A percentile compares a stretch with the other conserved stretches of the same genome.
Conservation (phyloP, 2,113 vertebrate species). For the Halichoerus grypus region DNA sequence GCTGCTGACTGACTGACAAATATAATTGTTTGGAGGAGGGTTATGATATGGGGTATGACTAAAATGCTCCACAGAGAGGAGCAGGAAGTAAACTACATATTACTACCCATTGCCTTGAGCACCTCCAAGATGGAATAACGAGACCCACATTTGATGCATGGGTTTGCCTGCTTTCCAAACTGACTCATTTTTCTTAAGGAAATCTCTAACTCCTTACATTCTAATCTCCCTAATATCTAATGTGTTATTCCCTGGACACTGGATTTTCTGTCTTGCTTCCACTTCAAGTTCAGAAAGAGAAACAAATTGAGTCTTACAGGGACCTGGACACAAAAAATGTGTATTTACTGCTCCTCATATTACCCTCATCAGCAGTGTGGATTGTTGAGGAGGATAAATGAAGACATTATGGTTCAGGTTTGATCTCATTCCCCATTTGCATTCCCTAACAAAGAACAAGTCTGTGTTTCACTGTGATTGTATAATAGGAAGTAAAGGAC, state of each 20-base stretch:
- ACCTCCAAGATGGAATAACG: neutral
- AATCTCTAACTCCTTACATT: neutral
- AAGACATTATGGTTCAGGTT: slow-evolving; percentile 63
- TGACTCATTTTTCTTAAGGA: neutral
- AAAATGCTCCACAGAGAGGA: neutral
- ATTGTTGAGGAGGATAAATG: slow-evolving; percentile 66
- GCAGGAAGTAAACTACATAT: neutral
- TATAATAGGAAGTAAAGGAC: slow-evolving; percentile 74
- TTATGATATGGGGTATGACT: neutral
- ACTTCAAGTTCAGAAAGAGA: slow-evolving; percentile 46
- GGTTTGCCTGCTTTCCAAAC: neutral
- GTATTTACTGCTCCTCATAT: slow-evolving; percentile 36
- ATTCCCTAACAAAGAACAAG: slow-evolving; percentile 73
- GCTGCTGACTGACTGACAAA: neutral
- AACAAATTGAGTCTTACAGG: slow-evolving; percentile 42
- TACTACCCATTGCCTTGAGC: neutral
- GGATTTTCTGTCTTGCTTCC: slow-evolving; percentile 49
- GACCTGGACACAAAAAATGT: slow-evolving; percentile 35
- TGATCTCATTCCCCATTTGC: slow-evolving; percentile 65
- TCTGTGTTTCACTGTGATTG: slow-evolving; percentile 74
- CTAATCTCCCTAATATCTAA: neutral
- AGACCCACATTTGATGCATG: neutral
- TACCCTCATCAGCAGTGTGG: slow-evolving; percentile 53
- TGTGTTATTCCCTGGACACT: neutral
- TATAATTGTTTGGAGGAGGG: neutral